Evolutionary conservation across 1,140 invertebrate species (phyloP).

Genomic region (Philopotamus ludificatus): DNA sequence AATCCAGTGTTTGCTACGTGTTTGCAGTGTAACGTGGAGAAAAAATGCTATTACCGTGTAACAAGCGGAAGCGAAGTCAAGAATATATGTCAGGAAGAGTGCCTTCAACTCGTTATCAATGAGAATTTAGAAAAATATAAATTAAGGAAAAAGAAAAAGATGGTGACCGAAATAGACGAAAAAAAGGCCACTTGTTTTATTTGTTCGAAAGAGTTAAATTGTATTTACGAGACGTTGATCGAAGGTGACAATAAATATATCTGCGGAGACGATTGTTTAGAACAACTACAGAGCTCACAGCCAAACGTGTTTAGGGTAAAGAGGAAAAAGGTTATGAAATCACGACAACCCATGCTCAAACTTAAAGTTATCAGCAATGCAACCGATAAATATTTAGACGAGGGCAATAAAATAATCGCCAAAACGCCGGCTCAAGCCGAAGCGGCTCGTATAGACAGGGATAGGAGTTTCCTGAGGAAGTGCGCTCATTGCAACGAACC

Average conservation of each 20-base stretch:
- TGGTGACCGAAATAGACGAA: constrained; percentile 45
- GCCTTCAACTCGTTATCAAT: constrained; percentile 58
- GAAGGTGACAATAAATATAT: constrained; percentile 49
- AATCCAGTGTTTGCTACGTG: constrained; percentile 46
- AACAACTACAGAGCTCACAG: constrained; percentile 24
- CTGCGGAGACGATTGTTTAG: constrained; percentile 52
- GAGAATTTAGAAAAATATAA: constrained; percentile 55
- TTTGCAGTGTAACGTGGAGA: constrained; percentile 52
- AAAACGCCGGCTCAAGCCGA: constrained; percentile 58
- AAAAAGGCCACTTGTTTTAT: constrained; percentile 45
- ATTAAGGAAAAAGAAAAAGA: constrained; percentile 48
- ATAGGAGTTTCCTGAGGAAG: constrained; percentile 56
- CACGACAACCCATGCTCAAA: constrained; percentile 48
- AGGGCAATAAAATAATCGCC: constrained; percentile 56
- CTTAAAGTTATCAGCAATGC: constrained; percentile 56
- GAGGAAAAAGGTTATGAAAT: constrained; percentile 41
- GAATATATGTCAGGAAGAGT: constrained; percentile 56
- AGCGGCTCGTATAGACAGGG: constrained; percentile 55
- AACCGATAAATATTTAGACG: constrained; percentile 55
- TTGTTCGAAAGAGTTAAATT: constrained; percentile 47
- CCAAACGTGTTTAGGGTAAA: constrained; percentile 26
- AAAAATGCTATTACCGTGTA: constrained; percentile 58
- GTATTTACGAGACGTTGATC: constrained; percentile 44
- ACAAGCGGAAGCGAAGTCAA: constrained; percentile 55
- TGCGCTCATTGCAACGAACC: constrained; percentile 58